phyloP scores from a whole-genome alignment of 2,113 vertebrate genomes.

The Python bivittatus region DNA sequence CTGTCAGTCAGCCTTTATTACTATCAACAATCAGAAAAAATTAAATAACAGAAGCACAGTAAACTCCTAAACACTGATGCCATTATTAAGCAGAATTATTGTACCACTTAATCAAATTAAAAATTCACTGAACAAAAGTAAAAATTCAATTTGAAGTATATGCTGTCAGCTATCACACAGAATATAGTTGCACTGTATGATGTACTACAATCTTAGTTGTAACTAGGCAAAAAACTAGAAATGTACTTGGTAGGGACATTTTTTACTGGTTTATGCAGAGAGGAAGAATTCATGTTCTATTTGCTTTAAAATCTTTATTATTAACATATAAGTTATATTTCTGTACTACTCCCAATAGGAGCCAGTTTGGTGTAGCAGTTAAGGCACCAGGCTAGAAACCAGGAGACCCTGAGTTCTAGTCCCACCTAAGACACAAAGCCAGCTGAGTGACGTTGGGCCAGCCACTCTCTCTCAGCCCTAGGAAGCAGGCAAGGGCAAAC shows the following conservation, averaged over 20 bases:
- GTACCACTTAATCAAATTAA: neutral
- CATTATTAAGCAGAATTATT: neutral
- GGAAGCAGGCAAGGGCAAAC: neutral
- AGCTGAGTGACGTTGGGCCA: neutral
- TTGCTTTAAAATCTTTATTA: neutral
- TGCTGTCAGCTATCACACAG: neutral
- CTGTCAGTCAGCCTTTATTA: neutral
- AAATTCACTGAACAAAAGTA: neutral
- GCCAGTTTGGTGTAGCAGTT: neutral
- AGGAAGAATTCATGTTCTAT: neutral
- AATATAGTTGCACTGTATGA: neutral
- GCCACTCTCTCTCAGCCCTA: neutral
- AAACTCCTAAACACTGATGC: neutral
- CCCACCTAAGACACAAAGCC: neutral
- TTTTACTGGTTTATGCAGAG: neutral
- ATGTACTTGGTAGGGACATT: neutral
- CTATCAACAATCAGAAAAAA: neutral
- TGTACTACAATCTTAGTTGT: neutral
- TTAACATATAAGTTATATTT: neutral
- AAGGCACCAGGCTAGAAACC: neutral
- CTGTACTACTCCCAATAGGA: neutral
- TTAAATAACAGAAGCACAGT: neutral
- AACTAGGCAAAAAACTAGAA: neutral
- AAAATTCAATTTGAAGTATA: neutral
- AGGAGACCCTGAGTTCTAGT: neutral